A percentile compares a stretch with the other conserved stretches of the same genome.
phyloP scores from a whole-genome alignment of 2,888 invertebrate species.

The Rhyacophila evoluta region DNA sequence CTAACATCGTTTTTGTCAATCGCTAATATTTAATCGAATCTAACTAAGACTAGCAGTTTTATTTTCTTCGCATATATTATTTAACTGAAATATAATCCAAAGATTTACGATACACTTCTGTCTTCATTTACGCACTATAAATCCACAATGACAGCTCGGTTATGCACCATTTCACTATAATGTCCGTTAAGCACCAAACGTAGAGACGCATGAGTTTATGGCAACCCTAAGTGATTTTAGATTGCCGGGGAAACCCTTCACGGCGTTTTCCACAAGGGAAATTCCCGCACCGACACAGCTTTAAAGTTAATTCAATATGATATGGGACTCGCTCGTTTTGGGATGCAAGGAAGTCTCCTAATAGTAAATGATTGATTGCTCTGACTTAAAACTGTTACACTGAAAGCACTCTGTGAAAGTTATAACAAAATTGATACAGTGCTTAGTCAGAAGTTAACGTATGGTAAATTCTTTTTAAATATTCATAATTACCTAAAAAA shows the following conservation, averaged over 20 bases:
- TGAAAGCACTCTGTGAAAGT: background rate
- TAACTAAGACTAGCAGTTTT: no score
- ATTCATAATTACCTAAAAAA: no score
- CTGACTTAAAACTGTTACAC: background rate
- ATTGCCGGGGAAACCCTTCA: background rate
- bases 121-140: background rate
- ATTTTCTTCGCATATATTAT: no score
- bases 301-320: conserved; percentile 7
- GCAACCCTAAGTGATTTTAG: conserved; percentile 17
- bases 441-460: background rate
- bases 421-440: background rate
- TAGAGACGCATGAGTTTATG: conserved; percentile 11
- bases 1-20: no score
- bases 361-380: background rate
- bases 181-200: background rate
- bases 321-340: background rate
- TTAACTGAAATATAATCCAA: no score
- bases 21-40: no score
- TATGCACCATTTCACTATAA: background rate
- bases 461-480: no score
- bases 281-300: background rate
- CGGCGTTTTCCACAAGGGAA: background rate
- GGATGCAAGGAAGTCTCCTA: background rate
- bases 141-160: background rate
- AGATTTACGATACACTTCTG: no score